A percentile compares a stretch with the other conserved stretches of the same genome.
phyloP scores from a whole-genome alignment of 2,888 invertebrate species.

The Deilephila elpenor region DNA sequence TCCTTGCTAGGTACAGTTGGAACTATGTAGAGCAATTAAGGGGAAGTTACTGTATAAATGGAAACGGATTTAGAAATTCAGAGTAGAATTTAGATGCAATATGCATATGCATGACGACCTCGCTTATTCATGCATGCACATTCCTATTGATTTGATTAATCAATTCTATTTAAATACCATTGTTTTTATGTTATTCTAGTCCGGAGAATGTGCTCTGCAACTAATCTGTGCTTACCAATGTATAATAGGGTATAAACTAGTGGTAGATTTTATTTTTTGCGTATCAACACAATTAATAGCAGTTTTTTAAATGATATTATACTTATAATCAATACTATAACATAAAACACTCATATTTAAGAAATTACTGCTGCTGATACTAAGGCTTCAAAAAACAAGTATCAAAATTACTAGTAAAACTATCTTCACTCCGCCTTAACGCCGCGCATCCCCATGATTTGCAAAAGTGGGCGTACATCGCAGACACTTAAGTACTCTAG shows the following conservation, averaged over 20 bases:
- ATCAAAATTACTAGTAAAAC: background rate
- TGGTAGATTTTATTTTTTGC: too few species aligned
- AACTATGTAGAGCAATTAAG: conserved; percentile 67
- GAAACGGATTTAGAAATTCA: conserved; percentile 59
- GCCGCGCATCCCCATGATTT: conserved; percentile 44
- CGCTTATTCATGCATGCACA: background rate
- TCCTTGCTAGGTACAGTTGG: conserved; percentile 63
- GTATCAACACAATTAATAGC: too few species aligned
- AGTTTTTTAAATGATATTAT: too few species aligned
- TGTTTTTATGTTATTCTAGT: too few species aligned
- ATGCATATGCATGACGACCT: conserved; percentile 66
- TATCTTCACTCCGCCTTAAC: conserved; percentile 45
- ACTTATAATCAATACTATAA: too few species aligned
- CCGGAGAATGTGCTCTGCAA: too few species aligned
- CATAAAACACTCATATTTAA: too few species aligned
- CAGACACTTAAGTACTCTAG: conserved; percentile 61
- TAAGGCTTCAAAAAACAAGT: background rate
- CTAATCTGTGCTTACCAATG: too few species aligned
- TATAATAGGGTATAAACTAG: too few species aligned
- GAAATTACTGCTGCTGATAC: too few species aligned
- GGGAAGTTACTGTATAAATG: conserved; percentile 64
- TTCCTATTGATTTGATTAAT: conserved; percentile 10
- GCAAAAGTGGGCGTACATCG: conserved; percentile 62
- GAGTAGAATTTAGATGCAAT: conserved; percentile 62
- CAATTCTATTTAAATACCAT: too few species aligned